Evolutionary conservation across 1,140 invertebrate genomes (phyloP), one percentile per base, ranked within the genome.

Genomic region (Drosophila ohnishii): DNA sequence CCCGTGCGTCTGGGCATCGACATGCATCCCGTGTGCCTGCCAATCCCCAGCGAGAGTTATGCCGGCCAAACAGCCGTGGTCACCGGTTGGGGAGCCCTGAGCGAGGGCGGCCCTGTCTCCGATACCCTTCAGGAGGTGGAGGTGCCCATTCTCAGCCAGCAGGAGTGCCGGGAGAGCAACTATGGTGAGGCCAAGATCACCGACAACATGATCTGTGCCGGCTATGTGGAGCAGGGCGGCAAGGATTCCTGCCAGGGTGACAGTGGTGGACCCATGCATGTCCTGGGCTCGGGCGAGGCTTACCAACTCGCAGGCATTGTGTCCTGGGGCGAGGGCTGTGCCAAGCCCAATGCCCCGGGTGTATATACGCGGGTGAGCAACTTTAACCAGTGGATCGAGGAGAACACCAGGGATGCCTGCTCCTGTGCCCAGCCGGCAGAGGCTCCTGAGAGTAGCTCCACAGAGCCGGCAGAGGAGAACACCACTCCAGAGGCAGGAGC

Each of bases 141-240:
- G 35, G 95, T 96, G 2, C 95, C 96, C 2, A 95, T 97, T 74
- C 92, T 96, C 57, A 94, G 95, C 0, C 96, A 96, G 74, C 84
- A 90, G 5, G 94, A 95, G 22, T 97, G 96, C 80, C 93, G 93
- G 3, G 91, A 93, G 19, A 95, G 93, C 5, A 94, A 93, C 40
- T 96, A 96, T 87, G 94, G 94, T 19, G 67, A 92, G 22, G 92
- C 92, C 5, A 94, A 94, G 59, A 96, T 98, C 63, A 97, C 96
- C 0, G 95, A 96, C 14, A 97, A 96, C 82, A 97, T 97, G 96
- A 65, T 98, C 34, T 98, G 97, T 87, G 97, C 97, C 9, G 97
- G 97, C 5, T 95, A 94, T 78, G 95, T 95, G 11, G 90, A 94
- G 14, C 89, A 94, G 19, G 97, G 97, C 22, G 93, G 93, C 56